These are phyloP conservation scores for Himantopus leucocephalus DNA, from an alignment of 2,113 vertebrate genomes.

Conservation along the genomic window DNA sequence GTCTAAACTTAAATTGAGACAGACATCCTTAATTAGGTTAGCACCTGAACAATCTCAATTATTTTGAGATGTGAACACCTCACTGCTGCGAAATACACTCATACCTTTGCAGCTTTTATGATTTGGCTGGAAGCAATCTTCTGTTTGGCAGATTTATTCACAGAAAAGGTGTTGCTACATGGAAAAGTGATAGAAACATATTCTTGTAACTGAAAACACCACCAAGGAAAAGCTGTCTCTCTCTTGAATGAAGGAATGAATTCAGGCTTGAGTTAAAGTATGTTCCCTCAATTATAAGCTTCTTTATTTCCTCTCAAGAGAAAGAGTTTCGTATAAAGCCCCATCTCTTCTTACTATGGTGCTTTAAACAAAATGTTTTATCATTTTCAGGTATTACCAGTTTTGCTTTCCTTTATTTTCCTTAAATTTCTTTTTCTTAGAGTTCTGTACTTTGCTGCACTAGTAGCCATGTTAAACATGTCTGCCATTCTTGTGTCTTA, in stretches of 20 bases:
- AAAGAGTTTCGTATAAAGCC: not conserved
- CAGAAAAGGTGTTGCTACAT: not conserved
- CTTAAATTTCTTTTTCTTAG: not conserved
- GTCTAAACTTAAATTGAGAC: not conserved
- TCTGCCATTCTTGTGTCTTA: not conserved
- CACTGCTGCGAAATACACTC: not conserved
- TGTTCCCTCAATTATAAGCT: not conserved
- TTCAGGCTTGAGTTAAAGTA: not conserved
- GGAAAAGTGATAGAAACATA: not conserved
- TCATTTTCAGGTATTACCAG: not conserved
- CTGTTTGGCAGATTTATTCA: not conserved
- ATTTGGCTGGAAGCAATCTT: not conserved
- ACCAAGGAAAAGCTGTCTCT: not conserved
- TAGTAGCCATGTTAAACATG: not conserved
- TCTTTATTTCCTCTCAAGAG: not conserved
- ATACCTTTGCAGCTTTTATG: not conserved
- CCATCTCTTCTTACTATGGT: not conserved
- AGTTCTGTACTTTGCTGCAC: not conserved
- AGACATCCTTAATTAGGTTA: not conserved
- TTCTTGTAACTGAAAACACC: not conserved
- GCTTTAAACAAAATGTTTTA: not conserved
- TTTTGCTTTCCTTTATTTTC: not conserved
- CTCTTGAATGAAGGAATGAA: not conserved
- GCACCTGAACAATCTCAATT: not conserved
- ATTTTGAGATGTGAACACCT: not conserved